Percentiles rank a stretch among this genome's conserved stretches.
Conservation (phyloP, 2,888 invertebrate genomes). For the Netelia inedita region DNA sequence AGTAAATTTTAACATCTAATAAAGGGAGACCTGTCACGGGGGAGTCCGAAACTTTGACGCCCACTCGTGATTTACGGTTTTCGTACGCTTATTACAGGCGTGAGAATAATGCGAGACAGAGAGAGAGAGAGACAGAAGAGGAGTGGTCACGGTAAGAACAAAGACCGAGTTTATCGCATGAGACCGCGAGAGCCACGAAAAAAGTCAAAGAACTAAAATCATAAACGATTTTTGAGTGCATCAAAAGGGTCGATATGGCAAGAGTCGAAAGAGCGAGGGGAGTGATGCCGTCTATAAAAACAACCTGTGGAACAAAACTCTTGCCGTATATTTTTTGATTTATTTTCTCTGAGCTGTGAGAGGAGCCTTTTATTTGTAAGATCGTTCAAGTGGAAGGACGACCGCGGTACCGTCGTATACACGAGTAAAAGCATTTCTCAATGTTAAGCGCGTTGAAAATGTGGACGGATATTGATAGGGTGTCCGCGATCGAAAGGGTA, state of each 20-base stretch:
- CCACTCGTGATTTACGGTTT: constrained; percentile 36
- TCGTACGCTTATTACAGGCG: constrained; percentile 20
- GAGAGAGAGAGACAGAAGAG: not conserved
- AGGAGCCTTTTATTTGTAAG: constrained; percentile 54
- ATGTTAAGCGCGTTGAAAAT: constrained; percentile 7
- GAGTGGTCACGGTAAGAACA: constrained; percentile 49
- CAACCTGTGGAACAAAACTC: constrained; percentile 57
- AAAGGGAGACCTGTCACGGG: constrained; percentile 19
- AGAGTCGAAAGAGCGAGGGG: not conserved
- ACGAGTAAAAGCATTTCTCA: constrained; percentile 34
- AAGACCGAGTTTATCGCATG: constrained; percentile 39
- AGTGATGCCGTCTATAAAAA: constrained; percentile 30
- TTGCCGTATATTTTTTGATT: constrained; percentile 6
- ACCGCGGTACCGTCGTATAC: constrained; percentile 15
- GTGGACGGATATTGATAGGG: not conserved
- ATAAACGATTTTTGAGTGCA: constrained; percentile 47
- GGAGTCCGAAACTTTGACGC: constrained; percentile 18
- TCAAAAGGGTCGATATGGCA: constrained; percentile 23
- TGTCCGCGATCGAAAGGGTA: too few relatives aligned
- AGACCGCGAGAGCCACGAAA: constrained; percentile 39
- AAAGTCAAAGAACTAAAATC: constrained; percentile 22
- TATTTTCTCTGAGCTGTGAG: constrained; percentile 1
- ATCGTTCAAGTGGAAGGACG: constrained; percentile 42
- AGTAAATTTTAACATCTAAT: not conserved
- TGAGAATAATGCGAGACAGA: not conserved